Conservation (phyloP, 1,140 invertebrate genomes). For the Proales similis region DNA sequence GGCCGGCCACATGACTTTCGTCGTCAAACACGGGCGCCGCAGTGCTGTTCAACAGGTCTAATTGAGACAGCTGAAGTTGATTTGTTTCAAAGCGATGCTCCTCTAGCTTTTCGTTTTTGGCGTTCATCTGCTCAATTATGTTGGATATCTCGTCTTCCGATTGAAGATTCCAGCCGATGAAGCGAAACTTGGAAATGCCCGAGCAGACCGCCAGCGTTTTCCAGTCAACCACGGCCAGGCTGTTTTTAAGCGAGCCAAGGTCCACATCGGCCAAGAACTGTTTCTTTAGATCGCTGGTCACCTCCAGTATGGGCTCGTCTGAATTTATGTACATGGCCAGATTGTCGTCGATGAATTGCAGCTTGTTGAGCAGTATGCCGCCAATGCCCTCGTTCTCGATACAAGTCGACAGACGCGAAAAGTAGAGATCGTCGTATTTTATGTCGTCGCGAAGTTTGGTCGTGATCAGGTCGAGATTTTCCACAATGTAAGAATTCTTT, state of each 20-base stretch:
- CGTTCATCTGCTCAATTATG: constrained; percentile 1
- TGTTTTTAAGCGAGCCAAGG: too few species aligned
- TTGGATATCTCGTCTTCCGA: constrained; percentile 27
- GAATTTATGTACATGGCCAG: constrained; percentile 6
- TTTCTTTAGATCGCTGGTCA: too few species aligned
- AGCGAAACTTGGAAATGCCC: constrained; percentile 27
- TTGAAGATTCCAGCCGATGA: constrained; percentile 31
- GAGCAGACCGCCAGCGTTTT: constrained; percentile 12
- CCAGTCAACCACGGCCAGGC: too few species aligned
- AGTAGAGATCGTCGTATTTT: constrained; percentile 36
- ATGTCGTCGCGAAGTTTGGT: constrained; percentile 19
- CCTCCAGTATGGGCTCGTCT: too few species aligned
- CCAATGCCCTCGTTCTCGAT: constrained; percentile 32
- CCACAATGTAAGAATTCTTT: constrained; percentile 26
- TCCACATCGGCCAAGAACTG: too few species aligned
- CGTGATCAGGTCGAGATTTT: constrained; percentile 29
- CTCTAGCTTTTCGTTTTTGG: constrained; percentile 9
- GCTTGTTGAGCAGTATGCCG: constrained; percentile 23
- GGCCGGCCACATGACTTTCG: neutral
- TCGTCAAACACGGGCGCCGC: neutral
- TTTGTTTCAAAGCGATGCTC: constrained; percentile 31
- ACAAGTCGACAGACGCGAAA: constrained; percentile 35
- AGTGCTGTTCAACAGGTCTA: too few species aligned
- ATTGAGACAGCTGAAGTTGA: too few species aligned
- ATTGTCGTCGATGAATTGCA: constrained; percentile 12